Conservation (phyloP, 2,797 vertebrate species). For the Hypotaenidia philippensis region DNA sequence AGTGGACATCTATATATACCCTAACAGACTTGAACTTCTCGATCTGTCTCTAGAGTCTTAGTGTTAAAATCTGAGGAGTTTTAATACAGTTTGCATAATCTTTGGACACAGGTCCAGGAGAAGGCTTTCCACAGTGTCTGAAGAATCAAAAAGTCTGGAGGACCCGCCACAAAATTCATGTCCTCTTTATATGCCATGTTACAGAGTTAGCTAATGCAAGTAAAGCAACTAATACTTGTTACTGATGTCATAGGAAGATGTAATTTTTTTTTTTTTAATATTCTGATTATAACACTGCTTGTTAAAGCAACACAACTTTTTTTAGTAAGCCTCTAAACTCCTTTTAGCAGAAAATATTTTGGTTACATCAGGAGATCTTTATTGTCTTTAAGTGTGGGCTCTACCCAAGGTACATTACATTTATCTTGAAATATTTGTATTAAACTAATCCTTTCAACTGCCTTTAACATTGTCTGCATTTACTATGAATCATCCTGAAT, state of each 20-base stretch:
- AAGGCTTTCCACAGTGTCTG: not conserved
- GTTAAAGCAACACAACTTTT: not conserved
- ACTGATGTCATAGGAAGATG: not conserved
- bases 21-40: not conserved
- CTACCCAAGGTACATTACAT: not conserved
- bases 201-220: not conserved
- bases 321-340: not conserved
- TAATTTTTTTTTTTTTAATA: not conserved
- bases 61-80: not conserved
- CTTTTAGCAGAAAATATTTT: not conserved
- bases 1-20: not conserved
- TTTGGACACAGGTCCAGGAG: not conserved
- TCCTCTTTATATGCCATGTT: not conserved
- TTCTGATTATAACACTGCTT: not conserved
- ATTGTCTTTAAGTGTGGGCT: not conserved
- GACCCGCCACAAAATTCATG: not conserved
- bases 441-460: not conserved
- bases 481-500: not conserved
- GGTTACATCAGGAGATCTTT: not conserved
- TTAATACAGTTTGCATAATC: not conserved
- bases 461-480: not conserved
- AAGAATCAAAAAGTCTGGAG: not conserved
- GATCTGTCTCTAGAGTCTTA: not conserved
- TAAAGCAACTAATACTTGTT: not conserved
- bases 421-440: not conserved